Base-by-base conservation (phyloP, 2,797 vertebrate genomes). In the Poliocrania exsul region DNA sequence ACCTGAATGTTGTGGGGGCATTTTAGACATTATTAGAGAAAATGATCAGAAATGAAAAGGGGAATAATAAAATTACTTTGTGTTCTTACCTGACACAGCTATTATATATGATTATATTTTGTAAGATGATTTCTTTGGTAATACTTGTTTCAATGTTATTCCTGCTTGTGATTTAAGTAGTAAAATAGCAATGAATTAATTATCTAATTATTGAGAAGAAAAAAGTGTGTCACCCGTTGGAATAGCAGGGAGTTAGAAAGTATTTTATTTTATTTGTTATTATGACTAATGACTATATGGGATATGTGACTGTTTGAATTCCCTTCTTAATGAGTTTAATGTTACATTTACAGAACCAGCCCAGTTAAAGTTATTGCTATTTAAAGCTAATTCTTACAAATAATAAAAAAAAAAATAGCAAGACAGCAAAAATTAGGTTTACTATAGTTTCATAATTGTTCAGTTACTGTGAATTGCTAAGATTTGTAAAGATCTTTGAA, bases 401-500 rank as follows among this genome's bases (percentile, higher is more conserved):
- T 86, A 84, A 50, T 56, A 74, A 44, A 46, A 77, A 88, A 88
- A 92, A 92, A 95, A 86, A 40, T 88, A 95, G 56, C 50, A 89
- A 84, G 84, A 88, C 29, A 54, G 85, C 54, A 94, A 89, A 94
- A 95, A 90, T 33, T 1, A 73, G 18, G 87, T 94, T 87, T 94
- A 81, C 79, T 95, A 37, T 86, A 73, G 78, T 95, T 95, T 92
- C 88, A 67, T 47, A 92, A 85, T 90, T 92, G 44, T 83, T 96
- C 86, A 75, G 40, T 90, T 92, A 81, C 73, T 95, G 57, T 91
- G 89, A 94, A 94, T 95, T 91, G 90, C 67, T 92, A 81, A 92
- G 91, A 89, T 90, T 93, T 96, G 82, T 96, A 88, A 92, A 90
- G 92, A 81, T 86, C 72, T 96, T 95, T 95, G 84, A 96, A 95